Base-by-base conservation (phyloP, 2,888 invertebrate genomes). In the Amphimallon solstitiale region DNA sequence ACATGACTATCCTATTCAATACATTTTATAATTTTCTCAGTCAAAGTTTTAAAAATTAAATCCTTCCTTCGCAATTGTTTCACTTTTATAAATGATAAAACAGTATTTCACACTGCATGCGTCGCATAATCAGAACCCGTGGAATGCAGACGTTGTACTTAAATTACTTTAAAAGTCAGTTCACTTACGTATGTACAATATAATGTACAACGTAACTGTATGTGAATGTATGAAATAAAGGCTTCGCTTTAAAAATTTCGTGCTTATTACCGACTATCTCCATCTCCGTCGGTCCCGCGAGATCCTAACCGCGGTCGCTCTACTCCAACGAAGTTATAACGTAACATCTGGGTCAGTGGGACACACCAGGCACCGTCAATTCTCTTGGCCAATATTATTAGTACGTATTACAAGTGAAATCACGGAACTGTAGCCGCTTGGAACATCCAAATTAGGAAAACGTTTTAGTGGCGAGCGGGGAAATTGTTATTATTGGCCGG, bases 271-370 rank as follows among this genome's bases (percentile, higher is more conserved):
- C 19, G 15, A 19, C 19, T 38, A 21, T 38, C n/a, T 40, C 54
- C 12, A 5, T 54, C 54, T 38, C 38, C 7, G 38, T 54, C 54
- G 37, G 37, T 54, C 38, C 38, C 19, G 19, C n/a, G 54, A 38
- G 54, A 19, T 29, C 9, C 19, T 38, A 21, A 37, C 6, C n/a
- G 14, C 54, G 54, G 19, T 21, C 37, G 54, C 37, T n/a, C 21
- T 54, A 15, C 38, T 38, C 21, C 38, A 38, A 19, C 12, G 54
- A 38, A 17, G 54, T 38, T 49, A 49, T 65, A 70, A 70, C 69
- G 67, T 70, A 70, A 68, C 65, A 72, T 70, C 68, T 73, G 66
- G 72, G 73, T 73, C 65, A 73, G 71, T 73, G 69, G 73, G 72
- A 62, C 70, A 69, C 29, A 59, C 19, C 56, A 43, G 43, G 23